These are phyloP conservation scores for Steinernema carpocapsae DNA, from an alignment of 2,888 invertebrate genomes.

Conservation along the genomic window DNA sequence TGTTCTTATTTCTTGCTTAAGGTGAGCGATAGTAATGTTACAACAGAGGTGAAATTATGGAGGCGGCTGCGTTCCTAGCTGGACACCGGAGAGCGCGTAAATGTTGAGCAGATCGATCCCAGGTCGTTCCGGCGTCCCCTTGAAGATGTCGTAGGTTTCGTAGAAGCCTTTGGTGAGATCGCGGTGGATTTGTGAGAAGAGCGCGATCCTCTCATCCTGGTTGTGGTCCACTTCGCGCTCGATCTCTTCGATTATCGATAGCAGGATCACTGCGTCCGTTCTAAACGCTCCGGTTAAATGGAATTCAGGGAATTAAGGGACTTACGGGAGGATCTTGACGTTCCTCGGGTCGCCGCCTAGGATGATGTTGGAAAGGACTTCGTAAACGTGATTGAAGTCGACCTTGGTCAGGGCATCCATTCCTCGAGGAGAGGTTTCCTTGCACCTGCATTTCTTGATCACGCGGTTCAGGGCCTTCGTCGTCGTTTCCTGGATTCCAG, in stretches of 20 bases:
- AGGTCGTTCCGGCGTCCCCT: neutral
- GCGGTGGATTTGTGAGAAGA: neutral
- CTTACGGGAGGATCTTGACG: no score
- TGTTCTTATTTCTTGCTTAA: slow-evolving; percentile 48
- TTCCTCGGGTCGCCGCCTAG: no score
- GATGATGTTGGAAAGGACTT: neutral
- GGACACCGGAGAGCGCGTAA: neutral
- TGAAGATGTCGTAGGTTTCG: neutral
- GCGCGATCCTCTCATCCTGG: neutral
- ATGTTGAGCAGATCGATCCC: neutral
- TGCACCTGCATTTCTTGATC: neutral
- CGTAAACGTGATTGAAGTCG: neutral
- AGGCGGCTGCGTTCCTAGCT: neutral
- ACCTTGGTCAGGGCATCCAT: neutral
- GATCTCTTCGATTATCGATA: slow-evolving; percentile 1
- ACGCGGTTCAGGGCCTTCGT: neutral
- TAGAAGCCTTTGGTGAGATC: neutral
- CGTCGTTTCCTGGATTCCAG: neutral
- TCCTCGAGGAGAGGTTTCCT: neutral
- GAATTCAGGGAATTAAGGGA: no score
- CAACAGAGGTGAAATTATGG: no score
- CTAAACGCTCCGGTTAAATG: no score
- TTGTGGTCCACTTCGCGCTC: slow-evolving; percentile 6
- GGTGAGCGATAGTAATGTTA: slow-evolving; percentile 34
- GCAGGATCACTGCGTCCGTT: neutral